Conservation (phyloP, 2,113 vertebrate genomes). For the Epinephelus fuscoguttatus region DNA sequence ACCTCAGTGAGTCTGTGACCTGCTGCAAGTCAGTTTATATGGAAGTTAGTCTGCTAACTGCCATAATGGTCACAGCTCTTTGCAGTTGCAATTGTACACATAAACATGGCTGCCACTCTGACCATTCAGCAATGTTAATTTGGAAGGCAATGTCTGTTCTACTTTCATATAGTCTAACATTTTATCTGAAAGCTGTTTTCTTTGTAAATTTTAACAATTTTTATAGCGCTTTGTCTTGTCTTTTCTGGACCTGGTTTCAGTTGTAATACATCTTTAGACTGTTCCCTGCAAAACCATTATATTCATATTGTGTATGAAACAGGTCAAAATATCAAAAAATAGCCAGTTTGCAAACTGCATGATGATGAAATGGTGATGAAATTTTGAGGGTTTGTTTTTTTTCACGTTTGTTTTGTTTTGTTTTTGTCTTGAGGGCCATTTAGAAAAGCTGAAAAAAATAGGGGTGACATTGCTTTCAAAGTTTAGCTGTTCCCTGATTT, state of each 20-base stretch:
- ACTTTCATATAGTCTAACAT: too few relatives aligned
- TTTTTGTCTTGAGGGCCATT: not conserved
- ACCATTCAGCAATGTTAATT: too few relatives aligned
- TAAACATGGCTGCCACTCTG: too few relatives aligned
- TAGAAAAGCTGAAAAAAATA: not conserved
- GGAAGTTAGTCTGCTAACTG: too few relatives aligned
- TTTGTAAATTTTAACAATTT: too few relatives aligned
- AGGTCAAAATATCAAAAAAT: not conserved
- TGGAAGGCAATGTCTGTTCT: too few relatives aligned
- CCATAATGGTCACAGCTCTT: too few relatives aligned
- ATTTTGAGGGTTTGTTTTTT: not conserved
- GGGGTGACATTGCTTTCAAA: not conserved
- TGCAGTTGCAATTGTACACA: too few relatives aligned
- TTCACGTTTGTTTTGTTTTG: not conserved
- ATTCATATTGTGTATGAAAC: not conserved
- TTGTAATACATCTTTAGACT: not conserved
- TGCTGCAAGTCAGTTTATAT: too few relatives aligned
- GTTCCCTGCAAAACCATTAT: not conserved
- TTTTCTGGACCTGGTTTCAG: not conserved
- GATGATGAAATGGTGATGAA: not conserved
- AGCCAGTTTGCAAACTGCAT: not conserved
- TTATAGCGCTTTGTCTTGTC: not conserved
- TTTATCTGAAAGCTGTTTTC: too few relatives aligned
- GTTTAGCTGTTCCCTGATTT: conserved; percentile 17
- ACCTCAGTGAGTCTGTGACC: too few relatives aligned